Evolutionary conservation across 1,140 invertebrate species (phyloP).

Genomic region (Brachystomella parvula): DNA sequence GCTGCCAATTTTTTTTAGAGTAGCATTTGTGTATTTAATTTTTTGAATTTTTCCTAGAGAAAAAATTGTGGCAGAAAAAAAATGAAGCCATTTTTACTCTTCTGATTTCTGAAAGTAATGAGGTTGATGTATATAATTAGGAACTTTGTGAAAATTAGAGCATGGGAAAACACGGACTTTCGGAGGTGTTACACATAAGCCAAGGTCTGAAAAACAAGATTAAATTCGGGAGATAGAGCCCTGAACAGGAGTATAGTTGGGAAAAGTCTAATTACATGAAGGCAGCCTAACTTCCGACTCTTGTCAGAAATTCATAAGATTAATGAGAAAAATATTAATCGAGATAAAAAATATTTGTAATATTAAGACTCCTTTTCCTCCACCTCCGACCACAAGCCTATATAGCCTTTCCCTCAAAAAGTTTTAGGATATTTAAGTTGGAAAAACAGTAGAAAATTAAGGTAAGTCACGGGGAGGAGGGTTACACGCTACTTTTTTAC

Average conservation of each 20-base stretch:
- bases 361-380: not conserved
- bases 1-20: not conserved
- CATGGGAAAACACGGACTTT: no score
- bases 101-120: not conserved
- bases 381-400: not conserved
- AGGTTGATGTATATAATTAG: not conserved
- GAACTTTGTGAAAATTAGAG: not conserved
- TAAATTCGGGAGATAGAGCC: not conserved
- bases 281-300: constrained; percentile 30
- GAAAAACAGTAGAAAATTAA: not conserved
- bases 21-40: not conserved
- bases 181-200: not conserved
- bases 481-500: no score
- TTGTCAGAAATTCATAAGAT: constrained; percentile 30
- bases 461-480: not conserved
- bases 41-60: not conserved
- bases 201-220: not conserved
- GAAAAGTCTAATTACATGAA: constrained; percentile 30
- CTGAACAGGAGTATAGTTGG: not conserved
- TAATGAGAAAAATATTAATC: constrained; percentile 35
- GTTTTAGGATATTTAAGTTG: not conserved
- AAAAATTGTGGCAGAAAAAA: not conserved
- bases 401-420: not conserved
- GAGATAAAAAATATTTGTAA: constrained; percentile 23
- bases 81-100: not conserved